phyloP scores from a whole-genome alignment of 2,888 invertebrate species.

The Pseudococcus longispinus region DNA sequence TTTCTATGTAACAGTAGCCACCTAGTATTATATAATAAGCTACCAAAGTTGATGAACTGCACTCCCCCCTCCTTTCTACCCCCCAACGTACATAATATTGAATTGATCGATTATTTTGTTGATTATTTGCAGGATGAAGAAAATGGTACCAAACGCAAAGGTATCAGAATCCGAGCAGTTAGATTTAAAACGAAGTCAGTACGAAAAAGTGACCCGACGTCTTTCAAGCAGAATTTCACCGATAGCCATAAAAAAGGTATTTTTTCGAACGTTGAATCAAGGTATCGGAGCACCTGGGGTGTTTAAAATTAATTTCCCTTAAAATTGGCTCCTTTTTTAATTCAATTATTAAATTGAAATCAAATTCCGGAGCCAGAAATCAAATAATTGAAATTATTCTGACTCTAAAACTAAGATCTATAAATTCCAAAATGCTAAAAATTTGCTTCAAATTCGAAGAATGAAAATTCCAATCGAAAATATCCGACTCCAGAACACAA shows the following conservation, averaged over 20 bases:
- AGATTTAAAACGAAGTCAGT: background rate
- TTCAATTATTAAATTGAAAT: background rate
- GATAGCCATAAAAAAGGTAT: slow-evolving; percentile 9
- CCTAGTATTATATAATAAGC: no score
- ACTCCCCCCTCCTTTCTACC: no score
- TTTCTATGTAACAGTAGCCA: no score
- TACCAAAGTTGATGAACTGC: no score
- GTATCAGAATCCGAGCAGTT: background rate
- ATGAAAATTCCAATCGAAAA: no score
- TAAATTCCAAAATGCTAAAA: no score
- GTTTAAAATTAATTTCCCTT: no score
- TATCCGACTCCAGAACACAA: no score
- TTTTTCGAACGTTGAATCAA: background rate
- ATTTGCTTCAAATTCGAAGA: no score
- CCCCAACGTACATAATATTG: background rate
- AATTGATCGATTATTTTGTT: background rate
- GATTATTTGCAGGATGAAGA: slow-evolving; percentile 32
- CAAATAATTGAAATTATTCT: background rate
- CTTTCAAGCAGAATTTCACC: slow-evolving; percentile 8
- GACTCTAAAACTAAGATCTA: no score
- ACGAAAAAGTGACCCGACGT: background rate
- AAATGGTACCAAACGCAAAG: slow-evolving; percentile 33
- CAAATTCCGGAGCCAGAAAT: background rate
- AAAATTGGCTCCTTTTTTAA: no score
- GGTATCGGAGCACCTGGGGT: no score